Percentiles rank a stretch among this genome's conserved stretches.
phyloP scores from a whole-genome alignment of 2,888 invertebrate species.

The Tillus elongatus region DNA sequence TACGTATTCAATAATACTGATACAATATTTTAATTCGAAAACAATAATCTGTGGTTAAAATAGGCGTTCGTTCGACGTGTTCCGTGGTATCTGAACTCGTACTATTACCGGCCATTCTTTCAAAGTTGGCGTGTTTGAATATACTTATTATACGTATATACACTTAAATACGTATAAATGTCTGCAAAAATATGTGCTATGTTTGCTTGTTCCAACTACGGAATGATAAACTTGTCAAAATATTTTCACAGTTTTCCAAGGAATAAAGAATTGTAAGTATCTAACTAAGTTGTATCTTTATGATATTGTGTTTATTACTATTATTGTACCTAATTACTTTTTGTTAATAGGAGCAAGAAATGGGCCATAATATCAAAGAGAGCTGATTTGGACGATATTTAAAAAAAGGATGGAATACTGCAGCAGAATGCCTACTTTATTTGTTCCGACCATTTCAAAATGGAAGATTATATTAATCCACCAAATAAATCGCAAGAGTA shows the following conservation, averaged over 20 bases:
- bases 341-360: background rate
- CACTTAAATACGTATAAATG: background rate
- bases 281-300: background rate
- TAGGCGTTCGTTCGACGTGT: no score
- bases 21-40: no score
- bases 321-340: background rate
- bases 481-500: background rate
- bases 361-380: slow-evolving; percentile 3
- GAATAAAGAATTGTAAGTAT: slow-evolving; percentile 3
- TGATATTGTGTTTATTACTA: background rate
- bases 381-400: background rate
- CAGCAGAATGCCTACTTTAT: background rate
- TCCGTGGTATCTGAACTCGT: no score
- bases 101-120: no score
- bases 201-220: background rate
- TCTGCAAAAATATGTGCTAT: slow-evolving; percentile 2
- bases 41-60: no score
- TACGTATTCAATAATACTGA: no score
- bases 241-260: slow-evolving; percentile 2
- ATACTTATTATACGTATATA: no score
- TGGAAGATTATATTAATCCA: slow-evolving; percentile 3
- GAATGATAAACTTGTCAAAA: slow-evolving; percentile 2
- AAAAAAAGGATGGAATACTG: background rate
- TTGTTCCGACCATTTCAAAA: slow-evolving; percentile 2
- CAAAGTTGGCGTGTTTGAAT: no score